Evolutionary conservation across 2,797 vertebrate genomes (phyloP), one percentile per base, ranked within the genome.

Genomic region (Pempheris klunzingeri): DNA sequence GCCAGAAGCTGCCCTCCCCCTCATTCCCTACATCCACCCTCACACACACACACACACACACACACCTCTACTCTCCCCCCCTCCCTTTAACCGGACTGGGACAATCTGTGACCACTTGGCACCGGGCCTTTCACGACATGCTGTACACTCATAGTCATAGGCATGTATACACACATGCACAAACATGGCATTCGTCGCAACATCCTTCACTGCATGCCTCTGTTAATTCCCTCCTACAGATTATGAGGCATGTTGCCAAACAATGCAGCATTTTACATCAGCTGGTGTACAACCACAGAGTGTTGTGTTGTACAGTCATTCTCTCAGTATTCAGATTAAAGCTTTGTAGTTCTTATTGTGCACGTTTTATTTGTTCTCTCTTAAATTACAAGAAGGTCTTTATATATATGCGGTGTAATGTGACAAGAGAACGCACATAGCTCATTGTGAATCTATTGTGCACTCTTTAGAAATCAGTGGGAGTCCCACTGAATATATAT

Each of bases 81-180:
- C 83, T n/a, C 80, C 76, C 61, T 68, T 64, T 70, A 47, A 68
- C 66, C 15, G 47, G 79, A 74, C 74, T 68, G 54, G 73, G 84
- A 85, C 78, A 90, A 88, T 92, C 86, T 90, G 92, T 87, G 83
- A 79, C 85, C 78, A 73, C 47, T 90, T 92, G 90, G 88, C 91
- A 79, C 47, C 10, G 26, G 20, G 80, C 61, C 59, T 47, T 44
- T 61, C 59, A 66, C 72, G 76, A 44, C 71, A 82, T 69, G 71
- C 69, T 66, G 71, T 82, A 74, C 68, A 74, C 71, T 36, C 52
- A 67, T 46, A 59, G 38, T 60, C 65, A 63, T 64, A 83, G 67
- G 38, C 64, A 46, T 53, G 69, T 47, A 34, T 15, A 60, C 68
- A 71, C 70, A 77, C 61, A 69, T 4, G 32, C 80, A 69, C 68